phyloP scores from a whole-genome alignment of 1,140 invertebrate species.

The Brachionus calyciflorus region DNA sequence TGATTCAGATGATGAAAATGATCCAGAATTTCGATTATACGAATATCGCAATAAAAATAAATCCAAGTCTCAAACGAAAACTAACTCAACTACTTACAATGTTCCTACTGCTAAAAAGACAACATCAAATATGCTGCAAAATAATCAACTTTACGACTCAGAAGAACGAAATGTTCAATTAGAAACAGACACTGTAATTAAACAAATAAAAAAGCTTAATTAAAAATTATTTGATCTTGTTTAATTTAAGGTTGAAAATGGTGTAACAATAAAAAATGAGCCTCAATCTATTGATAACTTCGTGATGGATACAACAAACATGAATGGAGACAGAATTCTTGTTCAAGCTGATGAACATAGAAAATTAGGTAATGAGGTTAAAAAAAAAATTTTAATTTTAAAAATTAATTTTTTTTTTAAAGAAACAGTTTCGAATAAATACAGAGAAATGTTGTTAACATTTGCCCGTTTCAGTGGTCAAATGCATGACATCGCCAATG shows the following conservation, averaged over 20 bases:
- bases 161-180: too few species aligned
- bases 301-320: not conserved
- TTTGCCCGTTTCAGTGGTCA: not conserved
- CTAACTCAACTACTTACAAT: not conserved
- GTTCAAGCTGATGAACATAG: not conserved
- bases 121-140: too few species aligned
- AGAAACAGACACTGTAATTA: too few species aligned
- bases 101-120: too few species aligned
- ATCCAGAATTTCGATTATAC: not conserved
- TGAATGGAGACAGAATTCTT: too few species aligned
- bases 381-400: not conserved
- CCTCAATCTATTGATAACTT: not conserved
- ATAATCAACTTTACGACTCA: too few species aligned
- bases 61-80: not conserved
- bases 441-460: not conserved
- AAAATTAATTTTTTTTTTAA: not conserved
- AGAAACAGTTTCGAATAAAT: not conserved
- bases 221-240: too few species aligned
- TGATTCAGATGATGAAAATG: conserved; percentile 33
- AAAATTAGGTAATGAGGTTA: too few species aligned
- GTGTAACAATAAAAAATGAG: not conserved
- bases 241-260: not conserved
- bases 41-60: not conserved
- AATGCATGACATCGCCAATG: not conserved
- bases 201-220: too few species aligned